Evolutionary conservation across 1,140 invertebrate genomes (phyloP).

Genomic region (Drosophila leontia): DNA sequence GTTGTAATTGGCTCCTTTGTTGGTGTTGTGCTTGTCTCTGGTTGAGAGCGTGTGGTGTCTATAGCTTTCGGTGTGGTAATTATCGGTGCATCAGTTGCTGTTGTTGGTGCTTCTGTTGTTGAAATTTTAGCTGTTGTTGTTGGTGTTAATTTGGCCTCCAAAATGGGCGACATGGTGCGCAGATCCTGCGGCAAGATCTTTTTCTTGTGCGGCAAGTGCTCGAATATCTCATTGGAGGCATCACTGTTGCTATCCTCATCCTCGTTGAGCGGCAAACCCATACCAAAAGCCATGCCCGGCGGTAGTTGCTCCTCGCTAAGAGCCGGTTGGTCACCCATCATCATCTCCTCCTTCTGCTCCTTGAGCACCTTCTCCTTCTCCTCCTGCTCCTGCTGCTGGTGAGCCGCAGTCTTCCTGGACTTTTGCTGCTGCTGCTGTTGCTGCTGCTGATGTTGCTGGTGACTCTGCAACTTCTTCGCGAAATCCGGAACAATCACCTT

Average conservation of each 20-base stretch:
- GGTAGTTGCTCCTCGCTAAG: constrained; percentile 60
- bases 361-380: not conserved
- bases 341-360: constrained; percentile 67
- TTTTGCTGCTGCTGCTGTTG: constrained; percentile 29
- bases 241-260: constrained; percentile 62
- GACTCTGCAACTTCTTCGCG: constrained; percentile 47
- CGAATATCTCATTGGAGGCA: constrained; percentile 75
- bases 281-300: constrained; percentile 2
- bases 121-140: constrained; percentile 18
- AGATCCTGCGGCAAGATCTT: constrained; percentile 74
- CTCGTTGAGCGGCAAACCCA: constrained; percentile 6
- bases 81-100: not conserved
- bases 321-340: constrained; percentile 82
- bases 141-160: constrained; percentile 27
- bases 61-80: constrained; percentile 11
- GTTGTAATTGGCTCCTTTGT: constrained; percentile 15
- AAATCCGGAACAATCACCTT: constrained; percentile 60
- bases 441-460: constrained; percentile 37
- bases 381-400: constrained; percentile 19
- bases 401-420: constrained; percentile 14
- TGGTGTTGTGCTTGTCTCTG: not conserved
- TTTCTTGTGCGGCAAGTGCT: constrained; percentile 77
- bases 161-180: constrained; percentile 63
- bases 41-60: constrained; percentile 7
- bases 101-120: constrained; percentile 9